Conservation (phyloP, 2,113 vertebrate species). For the Centropus bengalensis region DNA sequence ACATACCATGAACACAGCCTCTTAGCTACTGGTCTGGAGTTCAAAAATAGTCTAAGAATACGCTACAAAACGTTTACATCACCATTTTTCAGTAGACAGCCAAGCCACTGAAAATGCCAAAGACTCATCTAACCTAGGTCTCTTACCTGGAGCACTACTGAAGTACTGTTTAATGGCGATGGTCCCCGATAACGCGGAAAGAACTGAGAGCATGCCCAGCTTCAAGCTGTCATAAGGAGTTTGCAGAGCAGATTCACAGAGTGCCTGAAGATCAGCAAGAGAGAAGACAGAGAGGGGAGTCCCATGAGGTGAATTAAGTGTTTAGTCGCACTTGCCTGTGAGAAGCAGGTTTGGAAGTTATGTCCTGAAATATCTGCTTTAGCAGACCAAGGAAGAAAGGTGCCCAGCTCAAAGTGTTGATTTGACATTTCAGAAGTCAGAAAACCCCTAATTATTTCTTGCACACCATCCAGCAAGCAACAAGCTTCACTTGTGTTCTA, state of each 20-base stretch:
- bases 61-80: neutral
- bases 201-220: constrained; percentile 93
- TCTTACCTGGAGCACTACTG: constrained; percentile 82
- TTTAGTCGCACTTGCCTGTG: neutral
- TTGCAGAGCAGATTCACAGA: constrained; percentile 94
- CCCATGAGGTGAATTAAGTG: neutral
- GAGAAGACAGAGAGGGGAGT: neutral
- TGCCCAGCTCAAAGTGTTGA: neutral
- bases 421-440: neutral
- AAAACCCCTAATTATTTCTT: neutral
- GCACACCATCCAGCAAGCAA: neutral
- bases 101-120: neutral
- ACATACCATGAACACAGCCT: rapidly evolving
- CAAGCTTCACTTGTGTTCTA: neutral
- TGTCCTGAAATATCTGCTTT: neutral
- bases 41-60: neutral
- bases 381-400: neutral
- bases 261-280: constrained; percentile 73
- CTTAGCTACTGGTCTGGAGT: neutral
- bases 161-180: constrained; percentile 97
- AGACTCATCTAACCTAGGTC: neutral
- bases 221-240: constrained; percentile 94
- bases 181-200: constrained; percentile 89
- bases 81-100: neutral
- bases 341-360: neutral